Base-by-base conservation (phyloP, 2,113 vertebrate species). In the Coptodon rendalli region DNA sequence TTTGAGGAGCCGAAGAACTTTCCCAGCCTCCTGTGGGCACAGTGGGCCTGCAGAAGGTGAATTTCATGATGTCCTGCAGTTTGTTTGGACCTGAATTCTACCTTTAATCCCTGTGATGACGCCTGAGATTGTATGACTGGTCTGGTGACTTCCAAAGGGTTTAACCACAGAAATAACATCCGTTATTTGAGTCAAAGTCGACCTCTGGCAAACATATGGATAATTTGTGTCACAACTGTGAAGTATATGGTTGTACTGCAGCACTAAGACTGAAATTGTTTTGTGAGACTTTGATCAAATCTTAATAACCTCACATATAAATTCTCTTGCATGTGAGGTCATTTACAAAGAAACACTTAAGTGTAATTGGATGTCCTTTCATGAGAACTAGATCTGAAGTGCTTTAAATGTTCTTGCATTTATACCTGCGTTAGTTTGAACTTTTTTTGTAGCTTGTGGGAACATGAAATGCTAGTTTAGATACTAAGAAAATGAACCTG, bases 381-480 rank as follows among this genome's bases (percentile, higher is more conserved):
- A 45, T 3, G 0, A 73, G 59, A 22, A 6, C 63, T 68, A 22
- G 63, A 22, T 68, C 6, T 45, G 7, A 73, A 73, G 38, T 0
- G 13, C 7, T 45, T 73, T 73, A 43, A 73, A 9, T 45, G 22
- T 68, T 68, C 6, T 66, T 66, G 0, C 31, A 36, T 66, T 36
- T 66, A 66, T n/a, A 5, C 4, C 1, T 68, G 63, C 1, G 1
- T 68, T 36, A 66, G 61, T 66, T 36, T 66, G 61, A 66, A 66
- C 31, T 36, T 66, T 36, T n/a, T 63, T 34, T 19, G 3, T 19
- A 34, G 59, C 31, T 22, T 68, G 19, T 2, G 19, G n/a, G n/a
- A 24, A 43, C 66, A 71, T 71, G 7, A 71, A 71, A 71, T 71
- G 0, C 12, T 45, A n/a, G 17, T 66, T 66, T 66, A 38, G 61